phyloP scores from a whole-genome alignment of 2,888 invertebrate genomes.

The Andrena minutula region DNA sequence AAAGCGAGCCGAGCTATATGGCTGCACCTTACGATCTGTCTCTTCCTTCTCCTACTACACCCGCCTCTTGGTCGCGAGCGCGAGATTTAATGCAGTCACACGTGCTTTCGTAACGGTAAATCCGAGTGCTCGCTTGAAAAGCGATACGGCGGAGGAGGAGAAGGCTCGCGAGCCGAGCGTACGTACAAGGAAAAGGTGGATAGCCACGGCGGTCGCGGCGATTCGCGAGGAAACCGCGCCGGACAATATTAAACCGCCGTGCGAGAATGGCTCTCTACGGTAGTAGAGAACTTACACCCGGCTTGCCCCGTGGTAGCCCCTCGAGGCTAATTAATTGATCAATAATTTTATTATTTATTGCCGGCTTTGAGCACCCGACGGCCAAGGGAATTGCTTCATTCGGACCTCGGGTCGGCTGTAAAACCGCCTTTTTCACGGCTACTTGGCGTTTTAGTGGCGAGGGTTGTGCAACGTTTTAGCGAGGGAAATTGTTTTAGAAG shows the following conservation, averaged over 20 bases:
- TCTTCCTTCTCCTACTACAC: constrained; percentile 52
- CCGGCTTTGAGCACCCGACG: constrained; percentile 32
- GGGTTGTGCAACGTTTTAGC: background rate
- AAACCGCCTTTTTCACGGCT: constrained; percentile 10
- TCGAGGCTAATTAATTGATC: constrained; percentile 48
- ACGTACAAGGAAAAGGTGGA: constrained; percentile 30
- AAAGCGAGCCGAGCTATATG: constrained; percentile 57
- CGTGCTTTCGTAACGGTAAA: constrained; percentile 73
- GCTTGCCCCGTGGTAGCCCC: background rate
- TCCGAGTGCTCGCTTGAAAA: constrained; percentile 54
- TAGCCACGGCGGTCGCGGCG: constrained; percentile 17
- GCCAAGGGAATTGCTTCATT: constrained; percentile 37
- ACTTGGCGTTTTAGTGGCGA: background rate
- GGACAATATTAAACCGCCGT: constrained; percentile 38
- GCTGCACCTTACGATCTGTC: constrained; percentile 75
- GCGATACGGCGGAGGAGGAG: constrained; percentile 45
- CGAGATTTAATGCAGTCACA: constrained; percentile 71
- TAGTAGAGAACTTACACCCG: constrained; percentile 43
- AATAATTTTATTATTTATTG: constrained; percentile 56
- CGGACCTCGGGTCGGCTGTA: background rate
- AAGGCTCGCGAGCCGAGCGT: constrained; percentile 17
- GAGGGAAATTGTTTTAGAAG: background rate
- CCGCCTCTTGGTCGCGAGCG: constrained; percentile 13
- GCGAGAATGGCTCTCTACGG: constrained; percentile 31
- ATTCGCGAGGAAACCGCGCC: constrained; percentile 26